phyloP scores from a whole-genome alignment of 2,113 vertebrate species.

The Mola mola region DNA sequence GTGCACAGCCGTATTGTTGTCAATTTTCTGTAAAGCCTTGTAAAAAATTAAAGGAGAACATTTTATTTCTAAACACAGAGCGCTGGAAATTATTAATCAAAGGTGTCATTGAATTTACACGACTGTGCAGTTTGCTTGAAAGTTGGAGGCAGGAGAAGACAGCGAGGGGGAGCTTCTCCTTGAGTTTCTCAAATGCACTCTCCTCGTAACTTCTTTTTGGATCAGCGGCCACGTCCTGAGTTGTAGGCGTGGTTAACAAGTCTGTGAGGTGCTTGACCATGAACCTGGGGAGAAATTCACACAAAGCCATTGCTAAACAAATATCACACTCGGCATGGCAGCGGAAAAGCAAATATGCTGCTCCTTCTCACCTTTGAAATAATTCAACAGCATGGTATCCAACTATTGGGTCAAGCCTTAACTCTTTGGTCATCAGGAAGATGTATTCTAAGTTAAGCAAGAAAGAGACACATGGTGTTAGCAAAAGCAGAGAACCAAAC shows the following conservation, averaged over 20 bases:
- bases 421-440: slow-evolving; percentile 69
- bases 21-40: slow-evolving; percentile 80
- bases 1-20: slow-evolving; percentile 80
- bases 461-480: background rate
- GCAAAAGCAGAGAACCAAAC: background rate
- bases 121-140: slow-evolving; percentile 90
- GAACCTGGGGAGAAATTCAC: slow-evolving; percentile 80
- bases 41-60: background rate
- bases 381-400: slow-evolving; percentile 79
- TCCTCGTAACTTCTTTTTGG: slow-evolving; percentile 61
- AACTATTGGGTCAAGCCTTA: slow-evolving; percentile 72
- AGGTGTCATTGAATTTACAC: slow-evolving; percentile 73
- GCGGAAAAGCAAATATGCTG: background rate
- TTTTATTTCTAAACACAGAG: background rate
- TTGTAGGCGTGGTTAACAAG: slow-evolving; percentile 55
- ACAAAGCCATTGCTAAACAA: background rate
- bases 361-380: slow-evolving; percentile 71
- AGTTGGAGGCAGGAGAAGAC: slow-evolving; percentile 90
- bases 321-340: background rate
- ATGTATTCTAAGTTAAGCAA: slow-evolving; percentile 65
- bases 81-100: background rate
- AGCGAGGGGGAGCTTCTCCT: slow-evolving; percentile 80
- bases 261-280: slow-evolving; percentile 85
- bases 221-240: background rate
- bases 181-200: slow-evolving; percentile 75